These are phyloP conservation scores for Balaenoptera acutorostrata DNA, from an alignment of 2,113 vertebrate species.

Conservation along the genomic window DNA sequence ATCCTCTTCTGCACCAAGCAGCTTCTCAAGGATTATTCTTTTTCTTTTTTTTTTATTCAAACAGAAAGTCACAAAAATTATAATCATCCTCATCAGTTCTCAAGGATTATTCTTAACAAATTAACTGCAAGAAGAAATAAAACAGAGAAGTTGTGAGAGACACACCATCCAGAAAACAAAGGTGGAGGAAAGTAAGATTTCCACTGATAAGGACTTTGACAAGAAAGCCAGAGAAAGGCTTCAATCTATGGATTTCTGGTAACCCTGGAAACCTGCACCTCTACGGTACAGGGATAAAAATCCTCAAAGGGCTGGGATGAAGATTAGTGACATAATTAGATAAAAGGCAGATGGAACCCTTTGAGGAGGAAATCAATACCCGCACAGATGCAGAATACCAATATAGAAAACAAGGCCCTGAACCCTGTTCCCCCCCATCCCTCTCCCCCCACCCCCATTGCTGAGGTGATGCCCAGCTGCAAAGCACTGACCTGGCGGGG, in stretches of 20 bases:
- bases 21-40: neutral
- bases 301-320: slow-evolving; percentile 24
- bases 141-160: neutral
- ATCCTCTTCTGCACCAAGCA: neutral
- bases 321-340: slow-evolving; percentile 44
- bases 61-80: too few relatives aligned
- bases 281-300: neutral
- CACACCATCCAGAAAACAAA: neutral
- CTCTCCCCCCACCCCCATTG: too few relatives aligned
- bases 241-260: slow-evolving; percentile 35
- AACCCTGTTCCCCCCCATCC: neutral
- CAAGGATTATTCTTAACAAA: neutral
- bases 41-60: neutral
- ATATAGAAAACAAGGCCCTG: neutral
- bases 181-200: neutral
- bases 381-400: neutral
- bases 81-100: neutral
- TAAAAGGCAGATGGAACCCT: slow-evolving; percentile 3
- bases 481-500: neutral
- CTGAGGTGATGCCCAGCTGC: neutral
- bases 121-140: neutral
- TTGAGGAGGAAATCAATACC: slow-evolving; percentile 32
- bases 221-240: neutral
- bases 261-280: slow-evolving; percentile 43
- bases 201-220: neutral